Percentiles rank a stretch among this genome's conserved stretches.
Evolutionary conservation across 2,113 vertebrate genomes (phyloP).

Genomic region (Elanus axillaris): DNA sequence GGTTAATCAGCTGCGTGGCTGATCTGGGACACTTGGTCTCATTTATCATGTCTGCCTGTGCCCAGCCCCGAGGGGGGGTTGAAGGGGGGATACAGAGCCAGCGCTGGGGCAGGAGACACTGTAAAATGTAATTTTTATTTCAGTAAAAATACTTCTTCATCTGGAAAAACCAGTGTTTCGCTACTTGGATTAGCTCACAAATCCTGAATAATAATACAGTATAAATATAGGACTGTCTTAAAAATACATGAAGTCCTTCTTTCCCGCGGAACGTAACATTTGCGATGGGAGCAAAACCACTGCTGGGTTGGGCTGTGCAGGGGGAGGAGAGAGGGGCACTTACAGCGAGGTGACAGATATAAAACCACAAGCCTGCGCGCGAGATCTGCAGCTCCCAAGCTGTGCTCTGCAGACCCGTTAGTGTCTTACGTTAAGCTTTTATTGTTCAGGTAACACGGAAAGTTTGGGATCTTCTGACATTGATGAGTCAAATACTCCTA

Average conservation of each 20-base stretch:
- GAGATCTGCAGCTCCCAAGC: not conserved
- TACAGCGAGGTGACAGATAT: not conserved
- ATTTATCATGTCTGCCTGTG: not conserved
- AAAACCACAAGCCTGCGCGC: not conserved
- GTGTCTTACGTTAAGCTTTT: not conserved
- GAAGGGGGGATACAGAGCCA: not conserved
- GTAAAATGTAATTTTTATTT: too few species aligned
- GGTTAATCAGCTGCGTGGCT: not conserved
- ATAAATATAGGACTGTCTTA: not conserved
- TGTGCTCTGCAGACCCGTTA: not conserved
- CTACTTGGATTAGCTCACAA: not conserved
- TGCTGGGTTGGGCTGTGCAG: not conserved
- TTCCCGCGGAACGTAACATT: not conserved
- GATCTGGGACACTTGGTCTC: not conserved
- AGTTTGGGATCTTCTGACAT: not conserved
- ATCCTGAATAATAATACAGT: not conserved
- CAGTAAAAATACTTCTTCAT: not conserved
- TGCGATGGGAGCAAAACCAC: not conserved
- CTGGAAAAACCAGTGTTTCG: not conserved
- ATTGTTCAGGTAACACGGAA: not conserved
- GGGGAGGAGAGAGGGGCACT: not conserved
- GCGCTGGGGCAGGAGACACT: fast-evolving
- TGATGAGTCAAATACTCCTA: not conserved
- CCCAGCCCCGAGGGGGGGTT: not conserved
- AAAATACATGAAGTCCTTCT: not conserved